Evolutionary conservation across 1,140 invertebrate species (phyloP), one percentile per base, ranked within the genome.

Genomic region (Stegodyphus dumicola): DNA sequence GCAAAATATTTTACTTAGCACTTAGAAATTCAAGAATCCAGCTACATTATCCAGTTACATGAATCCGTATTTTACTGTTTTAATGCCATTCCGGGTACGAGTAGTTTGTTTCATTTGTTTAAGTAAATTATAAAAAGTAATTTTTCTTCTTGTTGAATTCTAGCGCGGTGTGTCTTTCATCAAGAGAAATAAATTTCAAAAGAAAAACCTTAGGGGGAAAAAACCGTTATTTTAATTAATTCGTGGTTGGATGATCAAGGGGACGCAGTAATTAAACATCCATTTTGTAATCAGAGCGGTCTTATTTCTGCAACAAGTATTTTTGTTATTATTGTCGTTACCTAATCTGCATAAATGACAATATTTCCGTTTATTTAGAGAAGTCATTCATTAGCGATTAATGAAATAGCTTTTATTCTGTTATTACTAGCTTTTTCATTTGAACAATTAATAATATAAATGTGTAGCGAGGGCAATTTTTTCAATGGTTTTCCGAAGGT

Each of bases 331-430:
- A 6, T 6, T 9, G 53, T 49, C 49, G 60, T 52, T 49, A 10
- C 49, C 53, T 79, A 79, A 79, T 79, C 77, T 56, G n/a, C 77
- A 79, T 49, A 69, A 9, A 13, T 54, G 70, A 70, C 11, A 17
- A 48, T 13, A 52, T 75, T 75, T 56, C 17, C 73, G 60, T 77
- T 75, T 49, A 79, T 79, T 79, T 70, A 17, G 33, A 49, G n/a
- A 17, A 70, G 77, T 70, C 70, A 70, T 79, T 79, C 77, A 79
- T 79, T 70, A 79, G 67, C 13, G 70, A 79, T 79, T 79, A 70
- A 79, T 70, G 66, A 79, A 79, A 11, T 70, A 52, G 54, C 17
- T 70, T 48, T 10, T 15, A 33, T 33, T 33, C 33, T 33, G 33
- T 33, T 33, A 78, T 78, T 79, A 70, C n/a, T 11, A 33, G 11